Evolutionary conservation across 2,888 invertebrate genomes (phyloP).

Genomic region (Heliconius hortense): DNA sequence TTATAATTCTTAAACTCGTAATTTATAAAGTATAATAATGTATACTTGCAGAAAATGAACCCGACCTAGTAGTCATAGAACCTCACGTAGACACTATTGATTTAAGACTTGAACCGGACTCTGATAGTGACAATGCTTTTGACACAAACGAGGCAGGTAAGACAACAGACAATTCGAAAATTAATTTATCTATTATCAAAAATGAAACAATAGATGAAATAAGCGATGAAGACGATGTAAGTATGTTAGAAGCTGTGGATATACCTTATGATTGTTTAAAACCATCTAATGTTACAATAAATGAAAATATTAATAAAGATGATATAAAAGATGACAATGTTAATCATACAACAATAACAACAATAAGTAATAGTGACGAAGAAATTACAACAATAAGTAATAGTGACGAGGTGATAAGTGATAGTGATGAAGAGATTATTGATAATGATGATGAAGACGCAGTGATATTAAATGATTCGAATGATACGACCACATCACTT

Average conservation of each 20-base stretch:
- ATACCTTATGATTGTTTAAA: conserved; percentile 32
- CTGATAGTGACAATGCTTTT: conserved; percentile 40
- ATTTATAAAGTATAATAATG: not conserved
- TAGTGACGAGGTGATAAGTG: not conserved
- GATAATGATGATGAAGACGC: not conserved
- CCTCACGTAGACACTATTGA: conserved; percentile 65
- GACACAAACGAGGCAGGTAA: not conserved
- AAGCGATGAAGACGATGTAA: conserved; percentile 31
- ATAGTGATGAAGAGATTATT: not conserved
- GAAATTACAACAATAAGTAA: not conserved
- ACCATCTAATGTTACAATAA: not conserved
- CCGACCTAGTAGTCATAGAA: conserved; percentile 61
- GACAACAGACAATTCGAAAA: not conserved
- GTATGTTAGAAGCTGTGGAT: conserved; percentile 33
- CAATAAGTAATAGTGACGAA: not conserved
- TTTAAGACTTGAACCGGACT: conserved; percentile 50
- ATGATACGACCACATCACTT: not conserved
- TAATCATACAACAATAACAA: not conserved
- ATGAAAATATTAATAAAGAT: not conserved
- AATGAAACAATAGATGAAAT: conserved; percentile 36
- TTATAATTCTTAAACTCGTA: not conserved
- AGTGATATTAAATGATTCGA: not conserved
- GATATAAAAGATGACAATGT: not conserved
- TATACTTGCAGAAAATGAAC: conserved; percentile 52
- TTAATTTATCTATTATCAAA: conserved; percentile 25